These are phyloP conservation scores for Porites lutea DNA, from an alignment of 64 coral and sea anemone species.

Conservation along the genomic window DNA sequence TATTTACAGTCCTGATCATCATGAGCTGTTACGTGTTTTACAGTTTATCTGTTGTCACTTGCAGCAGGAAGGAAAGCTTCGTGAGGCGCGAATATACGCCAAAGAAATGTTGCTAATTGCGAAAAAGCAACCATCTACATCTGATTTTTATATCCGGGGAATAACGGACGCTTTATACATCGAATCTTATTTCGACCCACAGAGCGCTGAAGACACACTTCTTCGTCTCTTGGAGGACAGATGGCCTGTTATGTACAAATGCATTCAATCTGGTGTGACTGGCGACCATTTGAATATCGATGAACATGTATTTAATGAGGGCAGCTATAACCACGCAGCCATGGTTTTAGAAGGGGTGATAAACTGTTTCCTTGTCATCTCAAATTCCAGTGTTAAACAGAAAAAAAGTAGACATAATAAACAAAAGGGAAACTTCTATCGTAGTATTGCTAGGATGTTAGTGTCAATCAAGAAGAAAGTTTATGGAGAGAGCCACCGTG, in stretches of 20 bases:
- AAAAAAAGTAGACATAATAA: neutral
- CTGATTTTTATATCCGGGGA: neutral
- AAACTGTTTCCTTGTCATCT: neutral
- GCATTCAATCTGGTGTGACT: too few relatives aligned
- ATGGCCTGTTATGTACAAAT: neutral
- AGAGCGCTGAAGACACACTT: neutral
- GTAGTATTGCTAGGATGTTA: neutral
- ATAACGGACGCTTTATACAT: neutral
- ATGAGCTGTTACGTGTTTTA: neutral
- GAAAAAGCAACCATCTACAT: neutral
- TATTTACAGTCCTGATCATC: neutral
- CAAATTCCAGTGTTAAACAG: neutral
- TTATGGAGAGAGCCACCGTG: neutral
- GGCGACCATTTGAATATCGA: neutral
- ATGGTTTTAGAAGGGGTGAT: neutral
- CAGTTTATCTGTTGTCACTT: neutral
- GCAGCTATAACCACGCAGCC: neutral
- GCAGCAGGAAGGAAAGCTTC: neutral
- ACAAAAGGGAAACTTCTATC: neutral
- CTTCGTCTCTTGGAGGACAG: neutral
- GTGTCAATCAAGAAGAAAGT: neutral
- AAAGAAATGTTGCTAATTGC: neutral
- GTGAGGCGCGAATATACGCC: neutral
- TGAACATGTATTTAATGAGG: neutral
- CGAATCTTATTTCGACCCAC: neutral